phyloP scores from a whole-genome alignment of 92 coral and sea anemone genomes.

The Epizoanthus illoricatus region DNA sequence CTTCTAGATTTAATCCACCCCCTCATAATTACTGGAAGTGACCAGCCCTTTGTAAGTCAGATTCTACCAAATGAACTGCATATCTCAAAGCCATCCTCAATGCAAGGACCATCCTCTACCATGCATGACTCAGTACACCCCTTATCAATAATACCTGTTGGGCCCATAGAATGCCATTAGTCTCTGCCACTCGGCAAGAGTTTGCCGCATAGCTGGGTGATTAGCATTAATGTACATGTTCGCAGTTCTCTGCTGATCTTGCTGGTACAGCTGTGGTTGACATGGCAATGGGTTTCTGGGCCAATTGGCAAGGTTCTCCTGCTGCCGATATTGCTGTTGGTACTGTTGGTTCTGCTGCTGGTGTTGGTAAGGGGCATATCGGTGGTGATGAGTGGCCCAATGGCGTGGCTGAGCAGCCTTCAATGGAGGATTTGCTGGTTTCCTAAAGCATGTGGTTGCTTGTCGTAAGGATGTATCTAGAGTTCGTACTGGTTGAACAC shows the following conservation, averaged over 20 bases:
- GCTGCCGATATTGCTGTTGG: constrained; percentile 4
- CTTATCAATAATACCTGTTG: constrained; percentile 19
- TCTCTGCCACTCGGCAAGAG: constrained; percentile 29
- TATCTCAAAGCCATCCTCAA: too few species aligned
- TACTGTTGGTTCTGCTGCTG: background rate
- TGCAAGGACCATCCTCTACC: too few species aligned
- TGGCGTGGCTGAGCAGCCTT: background rate
- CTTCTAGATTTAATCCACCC: too few species aligned
- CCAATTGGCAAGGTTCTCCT: background rate
- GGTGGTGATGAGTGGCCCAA: background rate
- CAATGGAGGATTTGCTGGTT: constrained; percentile 1
- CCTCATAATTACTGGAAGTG: too few species aligned
- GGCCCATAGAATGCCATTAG: constrained; percentile 4
- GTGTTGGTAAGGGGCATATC: constrained; percentile 24
- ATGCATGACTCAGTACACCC: background rate
- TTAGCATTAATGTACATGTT: constrained; percentile 32
- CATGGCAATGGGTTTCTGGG: background rate
- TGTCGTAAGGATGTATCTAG: constrained; percentile 2
- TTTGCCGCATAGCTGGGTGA: constrained; percentile 39
- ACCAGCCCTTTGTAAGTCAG: too few species aligned
- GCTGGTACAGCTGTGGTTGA: constrained; percentile 1
- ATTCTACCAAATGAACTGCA: too few species aligned
- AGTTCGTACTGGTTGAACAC: constrained; percentile 14
- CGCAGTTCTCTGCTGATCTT: background rate
- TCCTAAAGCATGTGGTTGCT: background rate